Evolutionary conservation across 64 coral and sea anemone species (phyloP), one percentile per base, ranked within the genome.

Genomic region (Porites australiensis): DNA sequence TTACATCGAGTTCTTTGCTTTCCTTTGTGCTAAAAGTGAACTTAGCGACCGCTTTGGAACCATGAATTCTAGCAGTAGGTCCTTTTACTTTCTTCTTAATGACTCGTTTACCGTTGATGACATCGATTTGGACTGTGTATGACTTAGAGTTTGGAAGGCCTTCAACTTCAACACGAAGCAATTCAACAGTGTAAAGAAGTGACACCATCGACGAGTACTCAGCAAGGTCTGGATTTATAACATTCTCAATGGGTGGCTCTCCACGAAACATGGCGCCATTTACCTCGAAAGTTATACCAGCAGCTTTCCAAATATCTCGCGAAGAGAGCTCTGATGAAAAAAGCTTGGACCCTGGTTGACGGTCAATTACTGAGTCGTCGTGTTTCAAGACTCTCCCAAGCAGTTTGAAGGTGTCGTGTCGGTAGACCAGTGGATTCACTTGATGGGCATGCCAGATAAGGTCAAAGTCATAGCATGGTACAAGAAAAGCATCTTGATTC

Each of bases 381-480:
- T 94, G 92, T 6, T 89, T 89, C 13, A 89, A 75, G 3, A 94
- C 66, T 12, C 49, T 61, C 23, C 92, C 92, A 46, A 94, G 68
- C 3, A 94, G 37, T 65, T 76, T 46, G 12, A 43, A 61, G 6
- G 92, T 94, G 54, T 94, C 92, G 5, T 89, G 37, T 55, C 71
- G 82, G 63, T 94, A 94, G 64, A 43, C 50, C 64, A 82, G 51
- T 50, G 92, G 92, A 49, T 88, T 48, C 44, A 79, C 77, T 55
- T 94, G 92, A 78, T 94, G 92, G 27, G 92, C 92, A 74, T 94
- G 92, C 92, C 92, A 94, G 88, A 94, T 47, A 44, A 94, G 92
- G 46, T 94, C 92, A 73, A 93, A 87, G 67, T 94, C 92, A 44
- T 94, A 94, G 58, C 92, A 94, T 11, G 92, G 92, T 23, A 94